phyloP scores from a whole-genome alignment of 2,888 invertebrate genomes.

The Philopedon plagiatum region DNA sequence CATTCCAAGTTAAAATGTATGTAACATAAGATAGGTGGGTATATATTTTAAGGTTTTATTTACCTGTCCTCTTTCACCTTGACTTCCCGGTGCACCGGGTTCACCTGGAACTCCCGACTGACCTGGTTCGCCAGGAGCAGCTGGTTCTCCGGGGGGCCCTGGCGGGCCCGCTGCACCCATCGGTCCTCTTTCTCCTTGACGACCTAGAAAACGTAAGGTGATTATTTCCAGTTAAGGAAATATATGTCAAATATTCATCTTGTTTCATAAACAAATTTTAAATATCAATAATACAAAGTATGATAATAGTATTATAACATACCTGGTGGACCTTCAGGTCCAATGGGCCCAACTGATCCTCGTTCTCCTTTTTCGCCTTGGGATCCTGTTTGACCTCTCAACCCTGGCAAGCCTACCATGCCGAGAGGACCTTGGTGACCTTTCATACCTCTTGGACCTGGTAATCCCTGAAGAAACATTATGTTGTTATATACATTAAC shows the following conservation, averaged over 20 bases:
- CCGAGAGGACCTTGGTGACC: slow-evolving; percentile 81
- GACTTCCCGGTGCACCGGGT: slow-evolving; percentile 79
- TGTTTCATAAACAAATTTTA: too few species aligned
- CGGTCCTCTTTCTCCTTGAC: slow-evolving; percentile 78
- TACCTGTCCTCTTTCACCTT: slow-evolving; percentile 81
- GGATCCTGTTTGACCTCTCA: slow-evolving; percentile 77
- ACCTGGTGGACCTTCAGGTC: slow-evolving; percentile 85
- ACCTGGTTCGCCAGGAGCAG: slow-evolving; percentile 85
- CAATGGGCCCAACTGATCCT: slow-evolving; percentile 77
- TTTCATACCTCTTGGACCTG: slow-evolving; percentile 79
- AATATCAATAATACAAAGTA: too few species aligned
- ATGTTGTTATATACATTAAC: not conserved
- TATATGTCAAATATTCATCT: not conserved
- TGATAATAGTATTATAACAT: slow-evolving; percentile 51
- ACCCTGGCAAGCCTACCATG: slow-evolving; percentile 80
- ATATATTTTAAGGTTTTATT: not conserved
- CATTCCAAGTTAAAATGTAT: not conserved
- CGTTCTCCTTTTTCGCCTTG: slow-evolving; percentile 84
- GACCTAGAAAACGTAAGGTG: slow-evolving; percentile 33
- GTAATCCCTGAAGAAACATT: slow-evolving; percentile 71
- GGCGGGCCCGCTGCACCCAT: slow-evolving; percentile 82
- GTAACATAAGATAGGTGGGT: not conserved
- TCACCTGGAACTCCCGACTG: slow-evolving; percentile 81
- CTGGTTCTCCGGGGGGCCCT: slow-evolving; percentile 86
- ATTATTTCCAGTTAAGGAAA: too few species aligned